phyloP scores from a whole-genome alignment of 2,113 vertebrate genomes.

The Erythrocercus mccallii region DNA sequence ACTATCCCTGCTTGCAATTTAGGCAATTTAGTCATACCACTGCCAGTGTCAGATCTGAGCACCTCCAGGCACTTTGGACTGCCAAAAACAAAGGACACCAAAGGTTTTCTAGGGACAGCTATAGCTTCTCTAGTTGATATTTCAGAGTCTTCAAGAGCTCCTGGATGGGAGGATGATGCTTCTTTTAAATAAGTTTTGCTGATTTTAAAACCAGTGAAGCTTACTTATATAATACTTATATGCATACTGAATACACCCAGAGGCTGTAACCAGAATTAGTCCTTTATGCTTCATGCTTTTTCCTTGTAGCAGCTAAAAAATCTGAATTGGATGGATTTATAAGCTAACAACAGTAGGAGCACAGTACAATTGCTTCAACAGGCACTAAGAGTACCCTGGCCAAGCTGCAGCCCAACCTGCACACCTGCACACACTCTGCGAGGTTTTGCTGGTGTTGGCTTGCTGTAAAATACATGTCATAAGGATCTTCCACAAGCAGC shows the following conservation, averaged over 20 bases:
- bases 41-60: background rate
- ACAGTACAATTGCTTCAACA: background rate
- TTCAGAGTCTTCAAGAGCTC: background rate
- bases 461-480: background rate
- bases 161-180: background rate
- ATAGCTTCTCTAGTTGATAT: background rate
- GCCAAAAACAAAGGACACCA: background rate
- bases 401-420: background rate
- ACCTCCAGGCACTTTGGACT: background rate
- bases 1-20: background rate
- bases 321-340: background rate
- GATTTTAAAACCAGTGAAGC: background rate
- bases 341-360: background rate
- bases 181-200: background rate
- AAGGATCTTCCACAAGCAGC: background rate
- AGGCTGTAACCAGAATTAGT: background rate
- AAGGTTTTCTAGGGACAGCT: background rate
- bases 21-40: background rate
- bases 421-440: background rate
- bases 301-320: background rate
- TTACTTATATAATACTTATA: background rate
- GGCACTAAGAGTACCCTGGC: background rate
- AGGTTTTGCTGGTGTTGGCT: background rate
- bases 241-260: background rate
- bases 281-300: background rate